Evolutionary conservation across 2,888 invertebrate genomes (phyloP), one percentile per base, ranked within the genome.

Genomic region (Phyto melanocephala): DNA sequence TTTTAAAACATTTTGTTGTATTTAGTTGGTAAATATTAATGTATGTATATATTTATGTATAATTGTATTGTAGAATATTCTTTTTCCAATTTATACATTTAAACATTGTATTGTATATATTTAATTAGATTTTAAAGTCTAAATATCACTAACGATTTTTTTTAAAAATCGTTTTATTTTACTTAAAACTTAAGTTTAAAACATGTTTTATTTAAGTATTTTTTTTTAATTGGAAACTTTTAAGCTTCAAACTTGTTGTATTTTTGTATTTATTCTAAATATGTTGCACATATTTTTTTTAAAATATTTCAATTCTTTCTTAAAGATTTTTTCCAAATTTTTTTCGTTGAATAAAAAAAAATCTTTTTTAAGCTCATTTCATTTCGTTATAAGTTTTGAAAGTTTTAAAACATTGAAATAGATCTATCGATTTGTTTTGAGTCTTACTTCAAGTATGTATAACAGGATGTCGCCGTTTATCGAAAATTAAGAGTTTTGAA

Each of bases 131-230:
- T 82, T 80, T 82, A 79, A 82, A 79, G 87, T 89, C 90, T 90
- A 91, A 90, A 90, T 90, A 90, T 91, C 90, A 90, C 90, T 90
- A 90, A 91, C 90, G 90, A 90, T 90, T 90, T 82, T 91, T 82
- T 82, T 20, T 11, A 74, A 82, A 87, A 87, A 90, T 91, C 90
- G 90, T 87, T 88, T 82, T 71, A 75, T 79, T 71, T 74, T 72
- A 47, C 33, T 75, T 78, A 71, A 75, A 74, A 88, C 82, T 87
- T 87, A 88, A 87, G 72, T 80, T 81, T 70, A 68, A 72, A 28
- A 80, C 47, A 68, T 67, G 71, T 77, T 40, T 83, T n/a, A 65
- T 80, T 45, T 76, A 62, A 42, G 45, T 17, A n/a, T 47, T 40
- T 10, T 11, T 77, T 78, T 79, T 74, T 80, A 56, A n/a, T n/a